Percentiles rank a stretch among this genome's conserved stretches.
These are phyloP conservation scores for Hermaeophaga mercurialis DNA, from an alignment of 2,888 invertebrate genomes.

Conservation along the genomic window DNA sequence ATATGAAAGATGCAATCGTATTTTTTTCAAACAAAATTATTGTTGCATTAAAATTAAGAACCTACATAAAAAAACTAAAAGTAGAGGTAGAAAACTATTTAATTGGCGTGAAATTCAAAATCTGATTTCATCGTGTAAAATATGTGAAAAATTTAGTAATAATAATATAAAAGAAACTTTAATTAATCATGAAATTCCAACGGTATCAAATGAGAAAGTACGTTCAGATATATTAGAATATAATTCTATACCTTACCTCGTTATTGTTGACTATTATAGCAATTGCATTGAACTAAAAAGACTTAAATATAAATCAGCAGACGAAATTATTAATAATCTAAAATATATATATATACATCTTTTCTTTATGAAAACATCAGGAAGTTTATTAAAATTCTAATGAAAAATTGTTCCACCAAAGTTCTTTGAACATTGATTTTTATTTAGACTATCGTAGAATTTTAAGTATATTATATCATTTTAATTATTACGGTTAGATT, in stretches of 20 bases:
- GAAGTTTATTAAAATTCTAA: too few relatives aligned
- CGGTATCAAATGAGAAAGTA: not conserved
- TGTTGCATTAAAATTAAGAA: not conserved
- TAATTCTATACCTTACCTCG: not conserved
- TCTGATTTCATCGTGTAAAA: not conserved
- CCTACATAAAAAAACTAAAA: conserved; percentile 8
- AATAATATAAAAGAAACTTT: not conserved
- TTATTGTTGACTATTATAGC: not conserved
- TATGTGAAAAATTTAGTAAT: not conserved
- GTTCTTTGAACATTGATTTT: too few relatives aligned
- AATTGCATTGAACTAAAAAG: not conserved
- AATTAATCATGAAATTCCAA: not conserved
- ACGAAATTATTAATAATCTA: not conserved
- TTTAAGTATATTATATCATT: too few relatives aligned
- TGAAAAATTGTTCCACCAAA: too few relatives aligned
- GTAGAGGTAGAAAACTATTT: conserved; percentile 2
- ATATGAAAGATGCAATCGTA: not conserved
- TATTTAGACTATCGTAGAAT: too few relatives aligned
- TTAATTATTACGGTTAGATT: too few relatives aligned
- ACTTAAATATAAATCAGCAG: not conserved
- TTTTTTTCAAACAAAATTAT: not conserved
- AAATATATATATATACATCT: not conserved
- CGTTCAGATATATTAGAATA: conserved; percentile 15
- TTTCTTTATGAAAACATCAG: too few relatives aligned
- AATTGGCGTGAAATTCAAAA: not conserved